Evolutionary conservation across 2,113 vertebrate species (phyloP).

Genomic region (Acanthochromis polyacanthus): DNA sequence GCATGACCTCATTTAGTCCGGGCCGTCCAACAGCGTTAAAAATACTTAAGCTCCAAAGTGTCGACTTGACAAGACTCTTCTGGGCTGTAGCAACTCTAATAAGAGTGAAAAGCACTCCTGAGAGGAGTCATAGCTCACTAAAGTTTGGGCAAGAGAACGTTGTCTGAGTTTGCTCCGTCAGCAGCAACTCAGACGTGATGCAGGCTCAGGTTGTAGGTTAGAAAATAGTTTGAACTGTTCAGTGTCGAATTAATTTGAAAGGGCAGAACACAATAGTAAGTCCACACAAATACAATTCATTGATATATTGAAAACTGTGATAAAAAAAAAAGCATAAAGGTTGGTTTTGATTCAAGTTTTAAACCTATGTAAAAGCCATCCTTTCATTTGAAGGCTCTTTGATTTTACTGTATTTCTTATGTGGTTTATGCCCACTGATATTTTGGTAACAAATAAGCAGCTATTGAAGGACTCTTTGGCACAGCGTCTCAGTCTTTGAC

Average conservation of each 20-base stretch:
- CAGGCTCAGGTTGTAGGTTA: not conserved
- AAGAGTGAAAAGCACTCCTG: constrained; percentile 51
- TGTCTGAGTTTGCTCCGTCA: constrained; percentile 29
- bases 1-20: not conserved
- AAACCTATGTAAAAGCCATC: not conserved
- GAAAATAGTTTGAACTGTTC: constrained; percentile 26
- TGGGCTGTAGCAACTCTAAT: constrained; percentile 62
- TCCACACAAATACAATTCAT: not conserved
- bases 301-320: not conserved
- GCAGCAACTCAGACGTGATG: constrained; percentile 12
- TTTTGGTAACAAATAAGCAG: constrained; percentile 31
- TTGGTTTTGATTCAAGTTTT: not conserved
- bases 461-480: constrained; percentile 15
- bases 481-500: not conserved
- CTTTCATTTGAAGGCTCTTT: constrained; percentile 21
- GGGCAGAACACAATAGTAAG: not conserved
- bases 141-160: constrained; percentile 11
- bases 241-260: not conserved
- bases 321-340: not conserved
- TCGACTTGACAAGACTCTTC: constrained; percentile 67
- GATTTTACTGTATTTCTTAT: not conserved
- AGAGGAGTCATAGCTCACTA: constrained; percentile 34
- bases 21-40: constrained; percentile 30
- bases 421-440: constrained; percentile 23
- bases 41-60: constrained; percentile 67